Base-by-base conservation (phyloP, 2,113 vertebrate genomes). In the Pseudopipra pipra region DNA sequence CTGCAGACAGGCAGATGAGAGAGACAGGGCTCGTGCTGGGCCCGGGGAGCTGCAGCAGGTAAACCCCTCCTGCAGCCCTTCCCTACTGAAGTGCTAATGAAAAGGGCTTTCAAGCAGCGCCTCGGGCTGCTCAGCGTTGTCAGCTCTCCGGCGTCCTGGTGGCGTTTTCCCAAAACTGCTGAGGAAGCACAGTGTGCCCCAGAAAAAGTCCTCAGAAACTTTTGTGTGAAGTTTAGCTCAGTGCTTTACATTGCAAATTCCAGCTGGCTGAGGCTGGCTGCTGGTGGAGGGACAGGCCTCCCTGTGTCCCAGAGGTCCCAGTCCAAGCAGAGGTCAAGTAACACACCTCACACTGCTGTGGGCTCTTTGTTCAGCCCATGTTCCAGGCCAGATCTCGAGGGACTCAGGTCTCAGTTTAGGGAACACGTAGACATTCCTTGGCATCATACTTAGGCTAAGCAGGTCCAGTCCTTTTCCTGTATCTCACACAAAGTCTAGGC, bases 121-220 rank as follows among this genome's bases (percentile, higher is more conserved):
- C 76, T 63, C 16, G 0, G 9, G 72, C 84, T 54, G 80, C 86
- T 86, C 81, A 49, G 86, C 46, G 1, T 51, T 44, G n/a, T 20
- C 37, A 13, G n/a, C 74, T 68, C 12, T 7, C 59, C 0, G 0
- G 18, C 9, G 2, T 46, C 47, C 88, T 0, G 0, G 6, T 2
- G 6, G 47, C 2, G 0, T 25, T 58, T n/a, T 62, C 59, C 79
- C 55, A 54, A 58, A 96, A 73, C 56, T 90, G 77, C 84, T 46
- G 74, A 93, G 73, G 65, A 91, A 91, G 87, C 84, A 80, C 59
- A 37, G 37, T 3, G 41, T 77, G 87, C 43, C 70, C 56, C 84
- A 87, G 87, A 85, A 91, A 91, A 81, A 87, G 14, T 19, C 51
- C 44, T 71, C 55, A 49, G 54, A 66, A 94, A 86, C 80, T 86